A percentile compares a stretch with the other conserved stretches of the same genome.
Evolutionary conservation across 1,140 invertebrate genomes (phyloP).

Genomic region (Bradynema listronoti): DNA sequence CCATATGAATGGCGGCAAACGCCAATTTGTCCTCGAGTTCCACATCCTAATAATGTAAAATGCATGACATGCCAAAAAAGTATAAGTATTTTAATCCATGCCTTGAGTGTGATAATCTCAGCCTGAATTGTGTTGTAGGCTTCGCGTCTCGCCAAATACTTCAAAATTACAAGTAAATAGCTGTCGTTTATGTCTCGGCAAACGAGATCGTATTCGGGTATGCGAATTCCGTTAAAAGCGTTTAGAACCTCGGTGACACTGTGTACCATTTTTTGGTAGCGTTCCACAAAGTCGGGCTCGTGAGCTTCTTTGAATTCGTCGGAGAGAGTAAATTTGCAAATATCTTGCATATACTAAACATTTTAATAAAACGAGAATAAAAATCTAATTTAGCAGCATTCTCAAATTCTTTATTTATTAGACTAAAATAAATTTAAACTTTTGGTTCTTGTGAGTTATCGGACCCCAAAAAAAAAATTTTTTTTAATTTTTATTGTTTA

Average conservation of each 20-base stretch:
- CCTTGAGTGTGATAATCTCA: conserved; percentile 35
- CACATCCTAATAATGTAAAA: conserved; percentile 23
- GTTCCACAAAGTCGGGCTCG: conserved; percentile 9
- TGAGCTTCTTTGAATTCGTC: conserved; percentile 20
- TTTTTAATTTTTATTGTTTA: background rate
- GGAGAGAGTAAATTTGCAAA: conserved; percentile 21
- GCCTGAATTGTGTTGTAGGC: conserved; percentile 35
- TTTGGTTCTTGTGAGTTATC: background rate
- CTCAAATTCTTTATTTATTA: too few relatives aligned
- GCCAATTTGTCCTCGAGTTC: conserved; percentile 34
- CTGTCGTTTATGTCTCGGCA: conserved; percentile 14
- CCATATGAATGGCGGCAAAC: conserved; percentile 44
- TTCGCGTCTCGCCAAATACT: conserved; percentile 36
- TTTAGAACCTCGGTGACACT: conserved; percentile 19
- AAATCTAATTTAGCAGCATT: too few relatives aligned
- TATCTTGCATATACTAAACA: conserved; percentile 17
- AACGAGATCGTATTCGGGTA: conserved; percentile 26
- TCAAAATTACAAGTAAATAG: conserved; percentile 28
- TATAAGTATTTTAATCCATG: background rate
- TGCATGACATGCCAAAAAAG: background rate
- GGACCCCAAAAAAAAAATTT: background rate
- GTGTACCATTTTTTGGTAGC: conserved; percentile 21
- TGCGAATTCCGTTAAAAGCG: conserved; percentile 22
- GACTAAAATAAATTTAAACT: background rate
- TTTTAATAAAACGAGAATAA: background rate